Conservation (phyloP, 2,888 invertebrate species). For the Scelioninae gen. 1 region DNA sequence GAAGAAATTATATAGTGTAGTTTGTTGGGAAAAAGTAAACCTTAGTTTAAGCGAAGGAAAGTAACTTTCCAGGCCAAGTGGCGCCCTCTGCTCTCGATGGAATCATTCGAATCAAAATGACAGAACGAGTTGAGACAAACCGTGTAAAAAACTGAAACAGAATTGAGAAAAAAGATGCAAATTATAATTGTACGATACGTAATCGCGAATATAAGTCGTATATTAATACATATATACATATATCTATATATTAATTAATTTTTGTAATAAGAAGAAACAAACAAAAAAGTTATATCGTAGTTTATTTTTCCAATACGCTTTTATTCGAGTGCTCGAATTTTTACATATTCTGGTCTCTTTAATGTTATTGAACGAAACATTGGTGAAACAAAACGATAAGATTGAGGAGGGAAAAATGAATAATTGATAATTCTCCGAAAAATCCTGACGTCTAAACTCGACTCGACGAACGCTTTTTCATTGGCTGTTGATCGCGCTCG, state of each 20-base stretch:
- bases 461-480: constrained; percentile 57
- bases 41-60: constrained; percentile 40
- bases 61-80: constrained; percentile 51
- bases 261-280: constrained; percentile 49
- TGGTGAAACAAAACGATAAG: constrained; percentile 29
- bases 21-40: constrained; percentile 24
- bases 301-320: constrained; percentile 68
- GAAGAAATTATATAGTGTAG: constrained; percentile 32
- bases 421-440: constrained; percentile 10
- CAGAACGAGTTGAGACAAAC: constrained; percentile 13
- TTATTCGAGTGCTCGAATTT: constrained; percentile 67
- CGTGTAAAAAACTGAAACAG: constrained; percentile 2
- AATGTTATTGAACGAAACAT: constrained; percentile 48
- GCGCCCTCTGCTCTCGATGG: constrained; percentile 67
- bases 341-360: constrained; percentile 66
- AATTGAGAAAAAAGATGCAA: constrained; percentile 9
- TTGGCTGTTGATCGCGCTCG: constrained; percentile 59
- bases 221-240: constrained; percentile 52
- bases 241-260: constrained; percentile 61
- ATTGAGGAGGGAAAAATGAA: constrained; percentile 9
- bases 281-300: constrained; percentile 57
- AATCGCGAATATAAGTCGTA: constrained; percentile 49
- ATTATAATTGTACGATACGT: constrained; percentile 50
- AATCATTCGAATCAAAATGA: constrained; percentile 54
- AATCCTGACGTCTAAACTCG: constrained; percentile 18